These are phyloP conservation scores for Oryzias celebensis DNA, from an alignment of 2,113 vertebrate genomes.

Conservation along the genomic window DNA sequence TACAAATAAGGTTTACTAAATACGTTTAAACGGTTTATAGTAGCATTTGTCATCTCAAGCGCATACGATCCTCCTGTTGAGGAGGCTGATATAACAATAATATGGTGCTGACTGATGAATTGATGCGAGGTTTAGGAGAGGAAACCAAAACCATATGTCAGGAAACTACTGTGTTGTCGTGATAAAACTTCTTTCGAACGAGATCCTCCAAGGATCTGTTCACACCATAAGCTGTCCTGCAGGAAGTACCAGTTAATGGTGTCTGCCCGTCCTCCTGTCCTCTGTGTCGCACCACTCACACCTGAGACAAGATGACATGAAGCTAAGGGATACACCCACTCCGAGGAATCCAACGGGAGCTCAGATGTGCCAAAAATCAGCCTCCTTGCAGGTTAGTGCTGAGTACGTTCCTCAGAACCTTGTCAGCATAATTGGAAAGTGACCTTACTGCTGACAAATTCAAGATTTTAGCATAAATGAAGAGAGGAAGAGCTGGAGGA, in stretches of 20 bases:
- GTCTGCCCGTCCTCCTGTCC: background rate
- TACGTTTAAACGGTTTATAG: too few relatives aligned
- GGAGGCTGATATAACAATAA: background rate
- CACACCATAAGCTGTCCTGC: background rate
- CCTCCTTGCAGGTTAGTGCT: conserved; percentile 40
- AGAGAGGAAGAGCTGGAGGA: conserved; percentile 43
- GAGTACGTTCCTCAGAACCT: conserved; percentile 59
- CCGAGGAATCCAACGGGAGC: conserved; percentile 27
- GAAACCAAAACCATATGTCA: background rate
- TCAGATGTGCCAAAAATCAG: conserved; percentile 26
- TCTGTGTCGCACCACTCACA: background rate
- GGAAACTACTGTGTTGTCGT: background rate
- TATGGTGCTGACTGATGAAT: background rate
- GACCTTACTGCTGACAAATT: conserved; percentile 11
- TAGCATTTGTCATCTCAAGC: background rate
- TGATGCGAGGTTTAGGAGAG: background rate
- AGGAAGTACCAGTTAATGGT: too few relatives aligned
- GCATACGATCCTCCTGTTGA: background rate
- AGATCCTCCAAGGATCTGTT: background rate
- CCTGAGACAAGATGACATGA: conserved; percentile 7
- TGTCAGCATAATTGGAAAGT: conserved; percentile 36
- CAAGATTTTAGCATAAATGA: conserved; percentile 25
- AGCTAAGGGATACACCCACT: conserved; percentile 22
- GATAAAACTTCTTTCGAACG: background rate
- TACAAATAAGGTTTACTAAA: too few relatives aligned